Conservation (phyloP, 2,113 vertebrate species). For the Corythornis cristatus region DNA sequence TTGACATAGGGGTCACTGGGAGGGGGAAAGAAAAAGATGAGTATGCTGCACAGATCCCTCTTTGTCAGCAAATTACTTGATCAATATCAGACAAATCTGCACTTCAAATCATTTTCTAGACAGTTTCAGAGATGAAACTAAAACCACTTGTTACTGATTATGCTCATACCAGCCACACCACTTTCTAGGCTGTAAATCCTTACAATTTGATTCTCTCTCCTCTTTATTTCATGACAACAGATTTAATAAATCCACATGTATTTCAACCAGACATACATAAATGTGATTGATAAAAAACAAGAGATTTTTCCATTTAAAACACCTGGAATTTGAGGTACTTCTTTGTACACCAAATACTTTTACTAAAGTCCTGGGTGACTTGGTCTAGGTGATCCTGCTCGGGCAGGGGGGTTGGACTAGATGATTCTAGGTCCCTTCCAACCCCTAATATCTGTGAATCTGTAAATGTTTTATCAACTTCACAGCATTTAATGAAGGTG, state of each 20-base stretch:
- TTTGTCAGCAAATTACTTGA: background rate
- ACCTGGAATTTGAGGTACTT: background rate
- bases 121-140: background rate
- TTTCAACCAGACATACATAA: background rate
- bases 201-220: background rate
- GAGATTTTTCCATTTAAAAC: background rate
- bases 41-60: background rate
- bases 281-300: background rate
- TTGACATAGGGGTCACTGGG: conserved; percentile 92
- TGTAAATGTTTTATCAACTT: background rate
- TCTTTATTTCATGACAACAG: background rate
- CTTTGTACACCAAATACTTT: background rate
- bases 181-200: background rate
- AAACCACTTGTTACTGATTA: background rate
- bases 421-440: too few relatives aligned
- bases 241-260: background rate
- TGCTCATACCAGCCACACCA: background rate
- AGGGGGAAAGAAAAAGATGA: background rate
- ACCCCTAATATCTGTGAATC: too few relatives aligned
- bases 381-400: too few relatives aligned
- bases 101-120: background rate
- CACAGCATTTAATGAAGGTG: background rate
- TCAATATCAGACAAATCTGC: background rate
- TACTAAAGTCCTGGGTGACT: background rate
- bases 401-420: too few relatives aligned